phyloP scores from a whole-genome alignment of 2,113 vertebrate genomes.

The Peucedramus taeniatus region DNA sequence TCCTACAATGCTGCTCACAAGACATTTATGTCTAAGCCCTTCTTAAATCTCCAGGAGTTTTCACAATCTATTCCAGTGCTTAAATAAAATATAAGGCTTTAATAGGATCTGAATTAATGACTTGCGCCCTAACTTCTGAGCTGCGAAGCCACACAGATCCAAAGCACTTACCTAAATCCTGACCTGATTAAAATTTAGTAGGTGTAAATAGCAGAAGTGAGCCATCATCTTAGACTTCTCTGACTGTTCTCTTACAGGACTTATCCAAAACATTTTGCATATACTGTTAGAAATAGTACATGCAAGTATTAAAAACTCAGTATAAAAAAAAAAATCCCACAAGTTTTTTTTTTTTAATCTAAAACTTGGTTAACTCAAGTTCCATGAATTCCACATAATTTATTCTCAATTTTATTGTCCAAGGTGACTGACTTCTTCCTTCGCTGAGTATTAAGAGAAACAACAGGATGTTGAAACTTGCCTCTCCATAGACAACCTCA shows the following conservation, averaged over 20 bases:
- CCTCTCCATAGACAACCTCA: neutral
- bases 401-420: neutral
- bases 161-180: constrained; percentile 24
- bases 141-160: neutral
- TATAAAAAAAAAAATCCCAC: neutral
- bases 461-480: neutral
- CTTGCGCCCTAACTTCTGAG: neutral
- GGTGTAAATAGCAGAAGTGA: neutral
- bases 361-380: neutral
- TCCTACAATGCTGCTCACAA: neutral
- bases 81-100: constrained; percentile 41
- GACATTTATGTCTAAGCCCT: neutral
- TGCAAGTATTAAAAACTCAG: neutral
- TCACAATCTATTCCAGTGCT: neutral
- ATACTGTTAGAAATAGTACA: neutral
- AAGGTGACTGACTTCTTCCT: neutral
- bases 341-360: neutral
- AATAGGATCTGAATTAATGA: constrained; percentile 37
- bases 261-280: neutral
- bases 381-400: neutral
- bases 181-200: constrained; percentile 16
- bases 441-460: neutral
- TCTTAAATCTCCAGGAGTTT: constrained; percentile 12
- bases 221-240: neutral
- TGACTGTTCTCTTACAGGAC: neutral